phyloP scores from a whole-genome alignment of 2,113 vertebrate species.

The Gulo gulo region DNA sequence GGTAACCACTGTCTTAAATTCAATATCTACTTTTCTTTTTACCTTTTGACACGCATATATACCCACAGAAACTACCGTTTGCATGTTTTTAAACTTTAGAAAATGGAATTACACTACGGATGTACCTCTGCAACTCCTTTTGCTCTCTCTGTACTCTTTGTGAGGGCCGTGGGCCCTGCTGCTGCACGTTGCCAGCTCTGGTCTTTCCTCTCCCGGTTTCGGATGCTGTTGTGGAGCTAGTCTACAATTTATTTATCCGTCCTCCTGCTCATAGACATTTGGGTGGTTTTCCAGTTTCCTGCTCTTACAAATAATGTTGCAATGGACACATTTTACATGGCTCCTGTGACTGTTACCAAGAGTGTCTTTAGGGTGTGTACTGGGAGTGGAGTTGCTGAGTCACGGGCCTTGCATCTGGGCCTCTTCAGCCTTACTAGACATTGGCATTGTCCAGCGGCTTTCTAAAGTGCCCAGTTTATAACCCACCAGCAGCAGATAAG shows the following conservation, averaged over 20 bases:
- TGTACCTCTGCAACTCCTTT: not conserved
- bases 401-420: not conserved
- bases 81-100: not conserved
- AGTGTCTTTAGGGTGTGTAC: not conserved
- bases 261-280: not conserved
- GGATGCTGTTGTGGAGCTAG: not conserved
- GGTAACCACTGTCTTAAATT: not conserved
- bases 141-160: not conserved
- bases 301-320: not conserved
- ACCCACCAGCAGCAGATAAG: not conserved
- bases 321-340: not conserved
- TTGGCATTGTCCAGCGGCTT: not conserved
- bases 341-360: not conserved
- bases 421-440: not conserved
- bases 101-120: not conserved
- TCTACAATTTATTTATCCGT: not conserved
- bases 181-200: not conserved
- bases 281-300: constrained; percentile 9
- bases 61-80: not conserved
- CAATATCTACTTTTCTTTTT: not conserved
- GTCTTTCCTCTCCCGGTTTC: not conserved
- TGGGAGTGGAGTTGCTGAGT: not conserved
- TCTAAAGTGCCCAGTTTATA: not conserved
- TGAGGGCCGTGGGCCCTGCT: not conserved
- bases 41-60: not conserved